Percentiles rank a stretch among this genome's conserved stretches.
phyloP scores from a whole-genome alignment of 2,888 invertebrate genomes.

The Diaperis boleti region DNA sequence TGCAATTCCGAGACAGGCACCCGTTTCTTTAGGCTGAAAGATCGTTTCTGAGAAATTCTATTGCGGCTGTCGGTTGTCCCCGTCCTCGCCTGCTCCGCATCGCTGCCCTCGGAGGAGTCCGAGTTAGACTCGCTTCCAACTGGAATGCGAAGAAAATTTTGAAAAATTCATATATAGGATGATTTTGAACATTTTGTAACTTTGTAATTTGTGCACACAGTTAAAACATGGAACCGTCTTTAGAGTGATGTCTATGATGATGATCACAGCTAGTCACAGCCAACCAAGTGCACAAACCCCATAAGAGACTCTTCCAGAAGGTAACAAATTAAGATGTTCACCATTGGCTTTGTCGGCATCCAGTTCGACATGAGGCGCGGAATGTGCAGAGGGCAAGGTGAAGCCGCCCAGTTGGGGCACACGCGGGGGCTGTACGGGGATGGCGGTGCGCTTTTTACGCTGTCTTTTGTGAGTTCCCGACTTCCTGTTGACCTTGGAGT shows the following conservation, averaged over 20 bases:
- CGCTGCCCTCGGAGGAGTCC: conserved; percentile 64
- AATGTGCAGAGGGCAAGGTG: conserved; percentile 61
- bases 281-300: too few relatives aligned
- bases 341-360: conserved; percentile 61
- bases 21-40: conserved; percentile 65
- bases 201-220: too few relatives aligned
- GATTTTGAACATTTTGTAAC: too few relatives aligned
- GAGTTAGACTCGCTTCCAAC: conserved; percentile 64
- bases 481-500: conserved; percentile 77
- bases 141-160: conserved; percentile 42
- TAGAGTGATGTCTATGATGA: too few relatives aligned
- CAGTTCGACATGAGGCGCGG: conserved; percentile 57
- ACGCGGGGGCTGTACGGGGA: conserved; percentile 88
- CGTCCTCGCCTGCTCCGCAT: conserved; percentile 59
- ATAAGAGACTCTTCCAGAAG: too few relatives aligned
- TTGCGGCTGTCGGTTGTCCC: conserved; percentile 59
- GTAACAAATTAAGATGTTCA: too few relatives aligned
- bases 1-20: conserved; percentile 72
- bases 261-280: too few relatives aligned
- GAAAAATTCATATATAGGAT: too few relatives aligned
- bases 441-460: conserved; percentile 80
- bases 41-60: conserved; percentile 65
- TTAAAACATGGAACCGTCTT: too few relatives aligned
- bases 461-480: conserved; percentile 78
- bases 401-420: conserved; percentile 58